These are phyloP conservation scores for Otus sunia DNA, from an alignment of 2,113 vertebrate species.

Conservation along the genomic window DNA sequence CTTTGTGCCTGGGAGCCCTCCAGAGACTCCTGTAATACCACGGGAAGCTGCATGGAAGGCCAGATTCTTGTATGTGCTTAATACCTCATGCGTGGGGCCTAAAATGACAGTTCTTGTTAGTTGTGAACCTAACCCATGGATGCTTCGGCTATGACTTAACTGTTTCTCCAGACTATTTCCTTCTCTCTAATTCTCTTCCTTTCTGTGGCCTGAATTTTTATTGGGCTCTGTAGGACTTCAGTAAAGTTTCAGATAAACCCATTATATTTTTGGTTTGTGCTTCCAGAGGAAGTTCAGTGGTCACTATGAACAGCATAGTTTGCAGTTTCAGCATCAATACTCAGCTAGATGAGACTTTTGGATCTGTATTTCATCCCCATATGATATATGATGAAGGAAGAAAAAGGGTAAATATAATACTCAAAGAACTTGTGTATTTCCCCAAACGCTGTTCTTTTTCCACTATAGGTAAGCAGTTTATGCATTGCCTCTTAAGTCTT, in stretches of 20 bases:
- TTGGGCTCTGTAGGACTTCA: not conserved
- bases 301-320: not conserved
- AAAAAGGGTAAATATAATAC: not conserved
- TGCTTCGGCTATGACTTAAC: not conserved
- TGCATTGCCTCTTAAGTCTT: not conserved
- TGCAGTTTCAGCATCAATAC: not conserved
- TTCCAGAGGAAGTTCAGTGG: not conserved
- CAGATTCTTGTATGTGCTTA: not conserved
- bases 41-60: not conserved
- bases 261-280: not conserved
- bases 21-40: not conserved
- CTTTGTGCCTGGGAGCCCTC: not conserved
- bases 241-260: not conserved
- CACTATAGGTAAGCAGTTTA: not conserved
- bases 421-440: not conserved
- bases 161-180: not conserved
- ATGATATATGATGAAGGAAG: not conserved
- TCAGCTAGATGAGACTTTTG: not conserved
- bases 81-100: accelerated
- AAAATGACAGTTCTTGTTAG: not conserved
- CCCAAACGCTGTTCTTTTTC: not conserved
- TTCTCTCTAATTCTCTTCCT: not conserved
- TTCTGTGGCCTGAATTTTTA: not conserved
- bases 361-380: not conserved
- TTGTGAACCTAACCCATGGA: not conserved